These are phyloP conservation scores for Xenopus petersii DNA, from an alignment of 2,797 vertebrate genomes.

Conservation along the genomic window DNA sequence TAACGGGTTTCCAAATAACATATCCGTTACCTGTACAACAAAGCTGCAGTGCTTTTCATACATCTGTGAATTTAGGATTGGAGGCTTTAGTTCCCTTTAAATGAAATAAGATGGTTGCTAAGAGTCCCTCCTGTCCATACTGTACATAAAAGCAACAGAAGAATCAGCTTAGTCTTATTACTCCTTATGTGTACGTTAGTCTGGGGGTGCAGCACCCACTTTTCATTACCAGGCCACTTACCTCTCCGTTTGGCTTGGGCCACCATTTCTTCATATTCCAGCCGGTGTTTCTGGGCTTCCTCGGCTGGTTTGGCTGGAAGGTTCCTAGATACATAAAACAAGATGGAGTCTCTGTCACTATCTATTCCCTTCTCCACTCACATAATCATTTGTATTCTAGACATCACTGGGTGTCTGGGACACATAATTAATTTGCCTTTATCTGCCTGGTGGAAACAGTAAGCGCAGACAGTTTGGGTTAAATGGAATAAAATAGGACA, in stretches of 20 bases:
- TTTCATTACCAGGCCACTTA: conserved; percentile 29
- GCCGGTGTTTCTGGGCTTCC: conserved; percentile 88
- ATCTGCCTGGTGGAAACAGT: background rate
- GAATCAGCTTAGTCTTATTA: background rate
- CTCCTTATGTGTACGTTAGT: background rate
- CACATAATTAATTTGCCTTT: background rate
- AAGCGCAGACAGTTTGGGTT: background rate
- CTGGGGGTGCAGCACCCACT: background rate
- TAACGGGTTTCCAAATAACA: too few relatives aligned
- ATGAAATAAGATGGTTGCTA: too few relatives aligned
- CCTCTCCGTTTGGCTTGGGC: conserved; percentile 90
- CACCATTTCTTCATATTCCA: conserved; percentile 95
- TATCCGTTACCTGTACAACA: too few relatives aligned
- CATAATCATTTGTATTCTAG: conserved; percentile 45
- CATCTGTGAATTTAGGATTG: too few relatives aligned
- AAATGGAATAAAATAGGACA: background rate
- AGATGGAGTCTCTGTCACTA: conserved; percentile 14
- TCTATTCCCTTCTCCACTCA: conserved; percentile 33
- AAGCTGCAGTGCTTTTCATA: too few relatives aligned
- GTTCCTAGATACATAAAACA: conserved; percentile 68
- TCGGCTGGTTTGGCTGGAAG: conserved; percentile 93
- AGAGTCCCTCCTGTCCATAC: too few relatives aligned
- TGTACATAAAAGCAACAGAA: too few relatives aligned
- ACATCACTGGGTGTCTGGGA: background rate
- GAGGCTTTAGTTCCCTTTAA: too few relatives aligned